Evolutionary conservation across 2,113 vertebrate species (phyloP).

Genomic region (Vicugna pacos): DNA sequence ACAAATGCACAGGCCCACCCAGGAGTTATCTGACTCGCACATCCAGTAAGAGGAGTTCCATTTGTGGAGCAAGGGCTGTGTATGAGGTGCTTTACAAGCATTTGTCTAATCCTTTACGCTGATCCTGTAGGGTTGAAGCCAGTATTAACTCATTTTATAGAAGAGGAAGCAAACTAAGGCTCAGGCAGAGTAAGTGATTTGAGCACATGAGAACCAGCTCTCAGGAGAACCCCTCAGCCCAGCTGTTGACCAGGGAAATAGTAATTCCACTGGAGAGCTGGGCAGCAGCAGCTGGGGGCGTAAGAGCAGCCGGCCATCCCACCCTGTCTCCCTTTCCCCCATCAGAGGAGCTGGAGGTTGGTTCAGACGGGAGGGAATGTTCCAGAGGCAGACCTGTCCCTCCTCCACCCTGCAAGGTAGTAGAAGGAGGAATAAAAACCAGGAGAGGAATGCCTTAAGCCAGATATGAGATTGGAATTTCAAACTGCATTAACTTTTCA

Average conservation of each 20-base stretch:
- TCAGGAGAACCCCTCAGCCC: background rate
- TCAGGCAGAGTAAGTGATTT: background rate
- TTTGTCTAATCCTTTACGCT: slow-evolving; percentile 24
- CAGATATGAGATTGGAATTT: background rate
- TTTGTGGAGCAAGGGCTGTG: background rate
- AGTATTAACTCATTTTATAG: slow-evolving; percentile 10
- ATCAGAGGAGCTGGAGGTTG: background rate
- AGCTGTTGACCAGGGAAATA: background rate
- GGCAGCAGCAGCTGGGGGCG: background rate
- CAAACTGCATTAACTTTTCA: background rate
- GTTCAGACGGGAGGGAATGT: background rate
- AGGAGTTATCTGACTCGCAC: background rate
- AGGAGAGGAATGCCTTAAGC: background rate
- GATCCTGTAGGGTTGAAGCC: background rate
- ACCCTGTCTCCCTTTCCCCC: background rate
- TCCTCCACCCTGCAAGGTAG: background rate
- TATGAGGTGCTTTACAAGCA: slow-evolving; percentile 2
- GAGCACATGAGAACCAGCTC: background rate
- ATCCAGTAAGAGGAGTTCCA: background rate
- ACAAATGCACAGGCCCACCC: background rate
- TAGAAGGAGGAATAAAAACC: background rate
- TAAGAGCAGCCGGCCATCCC: too few relatives aligned
- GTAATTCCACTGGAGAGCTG: background rate
- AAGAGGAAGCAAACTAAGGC: slow-evolving; percentile 29
- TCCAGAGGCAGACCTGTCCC: background rate